Evolutionary conservation across 64 coral and sea anemone species (phyloP).

Genomic region (Montipora foliosa): DNA sequence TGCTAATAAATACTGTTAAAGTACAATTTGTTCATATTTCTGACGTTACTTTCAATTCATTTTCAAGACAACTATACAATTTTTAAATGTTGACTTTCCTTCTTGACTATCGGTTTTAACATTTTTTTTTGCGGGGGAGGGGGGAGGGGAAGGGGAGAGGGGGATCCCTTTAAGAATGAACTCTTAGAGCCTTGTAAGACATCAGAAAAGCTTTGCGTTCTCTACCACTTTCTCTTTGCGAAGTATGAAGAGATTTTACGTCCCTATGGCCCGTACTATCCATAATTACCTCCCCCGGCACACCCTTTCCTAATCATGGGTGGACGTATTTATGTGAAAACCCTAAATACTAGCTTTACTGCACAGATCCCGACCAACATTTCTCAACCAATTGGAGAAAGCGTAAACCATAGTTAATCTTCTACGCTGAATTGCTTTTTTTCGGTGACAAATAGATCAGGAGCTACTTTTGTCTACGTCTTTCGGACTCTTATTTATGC

Average conservation of each 20-base stretch:
- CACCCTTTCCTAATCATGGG: too few relatives aligned
- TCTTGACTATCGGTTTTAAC: background rate
- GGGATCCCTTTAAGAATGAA: background rate
- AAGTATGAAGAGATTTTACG: constrained; percentile 27
- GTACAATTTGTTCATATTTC: background rate
- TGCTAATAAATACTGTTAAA: background rate
- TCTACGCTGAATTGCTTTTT: too few relatives aligned
- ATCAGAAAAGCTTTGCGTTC: constrained; percentile 27
- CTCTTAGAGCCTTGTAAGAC: constrained; percentile 9
- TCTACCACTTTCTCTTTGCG: constrained; percentile 24
- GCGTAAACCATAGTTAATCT: too few relatives aligned
- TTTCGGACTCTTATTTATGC: too few relatives aligned
- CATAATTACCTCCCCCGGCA: too few relatives aligned
- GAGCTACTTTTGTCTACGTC: too few relatives aligned
- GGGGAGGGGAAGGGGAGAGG: background rate
- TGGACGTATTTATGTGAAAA: too few relatives aligned
- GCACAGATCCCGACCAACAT: too few relatives aligned
- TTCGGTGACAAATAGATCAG: too few relatives aligned
- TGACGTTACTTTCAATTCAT: background rate
- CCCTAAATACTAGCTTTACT: too few relatives aligned
- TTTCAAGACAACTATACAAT: background rate
- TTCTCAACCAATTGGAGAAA: too few relatives aligned
- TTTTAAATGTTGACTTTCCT: background rate
- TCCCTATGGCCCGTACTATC: background rate
- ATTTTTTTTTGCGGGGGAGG: background rate